phyloP scores from a whole-genome alignment of 2,113 vertebrate genomes.

The Nicator chloris region DNA sequence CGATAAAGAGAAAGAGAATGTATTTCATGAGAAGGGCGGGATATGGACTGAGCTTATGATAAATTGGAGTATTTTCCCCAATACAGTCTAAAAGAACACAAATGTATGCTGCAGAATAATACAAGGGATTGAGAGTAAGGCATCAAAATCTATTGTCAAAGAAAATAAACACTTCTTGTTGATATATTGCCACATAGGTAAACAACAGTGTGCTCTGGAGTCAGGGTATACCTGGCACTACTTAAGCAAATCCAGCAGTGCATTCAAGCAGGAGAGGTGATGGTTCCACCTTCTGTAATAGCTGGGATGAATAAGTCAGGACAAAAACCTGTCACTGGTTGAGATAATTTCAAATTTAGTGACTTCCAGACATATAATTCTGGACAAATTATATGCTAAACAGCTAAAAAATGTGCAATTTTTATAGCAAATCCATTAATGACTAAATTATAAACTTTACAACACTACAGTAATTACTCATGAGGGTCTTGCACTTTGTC shows the following conservation, averaged over 20 bases:
- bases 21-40: neutral
- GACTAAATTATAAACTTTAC: slow-evolving; percentile 6
- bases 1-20: neutral
- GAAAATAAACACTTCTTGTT: neutral
- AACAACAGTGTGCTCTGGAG: neutral
- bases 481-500: neutral
- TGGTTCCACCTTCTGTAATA: neutral
- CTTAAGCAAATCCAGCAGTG: neutral
- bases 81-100: neutral
- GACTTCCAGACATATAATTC: neutral
- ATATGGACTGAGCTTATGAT: neutral
- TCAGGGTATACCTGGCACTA: neutral
- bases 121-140: neutral
- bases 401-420: neutral
- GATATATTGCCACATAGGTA: neutral
- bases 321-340: neutral
- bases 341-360: slow-evolving; percentile 37
- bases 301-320: slow-evolving; percentile 29
- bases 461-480: neutral
- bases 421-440: neutral
- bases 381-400: neutral
- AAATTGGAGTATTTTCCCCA: neutral
- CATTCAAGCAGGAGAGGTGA: neutral
- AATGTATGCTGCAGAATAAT: neutral
- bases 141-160: neutral